Conservation (phyloP, 2,888 invertebrate species). For the Troides helena region DNA sequence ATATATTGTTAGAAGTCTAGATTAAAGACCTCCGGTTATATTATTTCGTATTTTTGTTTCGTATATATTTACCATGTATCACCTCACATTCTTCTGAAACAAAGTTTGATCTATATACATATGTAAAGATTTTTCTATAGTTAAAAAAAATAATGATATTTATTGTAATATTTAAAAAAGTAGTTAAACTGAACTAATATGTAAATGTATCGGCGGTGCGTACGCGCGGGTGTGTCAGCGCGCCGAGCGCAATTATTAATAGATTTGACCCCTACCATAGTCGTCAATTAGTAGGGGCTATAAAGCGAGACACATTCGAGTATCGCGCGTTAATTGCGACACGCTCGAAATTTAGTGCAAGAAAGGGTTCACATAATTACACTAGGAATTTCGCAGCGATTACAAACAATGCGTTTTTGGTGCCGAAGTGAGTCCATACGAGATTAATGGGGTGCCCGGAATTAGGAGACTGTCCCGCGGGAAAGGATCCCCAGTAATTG, state of each 20-base stretch:
- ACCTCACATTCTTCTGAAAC: too few relatives aligned
- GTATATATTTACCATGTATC: too few relatives aligned
- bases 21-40: too few relatives aligned
- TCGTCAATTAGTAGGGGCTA: conserved; percentile 47
- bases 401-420: conserved; percentile 49
- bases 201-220: too few relatives aligned
- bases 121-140: too few relatives aligned
- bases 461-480: conserved; percentile 21
- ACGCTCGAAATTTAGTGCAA: conserved; percentile 49
- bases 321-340: conserved; percentile 52
- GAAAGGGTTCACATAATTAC: conserved; percentile 58
- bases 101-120: too few relatives aligned
- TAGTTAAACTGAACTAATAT: too few relatives aligned
- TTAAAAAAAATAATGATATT: too few relatives aligned
- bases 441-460: conserved; percentile 37
- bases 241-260: conserved; percentile 44
- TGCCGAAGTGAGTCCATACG: conserved; percentile 36
- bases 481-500: too few relatives aligned
- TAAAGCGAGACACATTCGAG: conserved; percentile 49
- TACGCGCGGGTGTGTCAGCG: conserved; percentile 19
- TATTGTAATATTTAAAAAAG: too few relatives aligned
- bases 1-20: too few relatives aligned
- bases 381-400: conserved; percentile 51
- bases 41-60: too few relatives aligned
- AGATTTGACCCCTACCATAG: conserved; percentile 45